Evolutionary conservation across 2,797 vertebrate species (phyloP).

Genomic region (Chelon auratus): DNA sequence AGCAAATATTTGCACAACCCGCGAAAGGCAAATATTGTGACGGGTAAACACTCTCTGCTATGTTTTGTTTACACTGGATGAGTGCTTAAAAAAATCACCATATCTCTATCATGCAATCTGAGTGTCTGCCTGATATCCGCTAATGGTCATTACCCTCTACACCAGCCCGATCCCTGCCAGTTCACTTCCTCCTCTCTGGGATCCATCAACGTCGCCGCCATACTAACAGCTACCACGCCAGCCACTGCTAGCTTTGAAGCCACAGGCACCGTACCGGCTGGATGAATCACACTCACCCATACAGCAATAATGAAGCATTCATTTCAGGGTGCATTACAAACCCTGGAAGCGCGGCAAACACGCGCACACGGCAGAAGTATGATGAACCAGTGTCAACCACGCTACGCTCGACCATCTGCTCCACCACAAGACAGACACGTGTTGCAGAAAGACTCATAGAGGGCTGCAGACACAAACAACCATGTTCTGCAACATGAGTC

Average conservation of each 20-base stretch:
- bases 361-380: conserved; percentile 55
- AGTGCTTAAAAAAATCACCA: conserved; percentile 36
- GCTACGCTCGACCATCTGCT: conserved; percentile 73
- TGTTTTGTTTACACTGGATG: conserved; percentile 31
- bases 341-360: conserved; percentile 63
- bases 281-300: conserved; percentile 71
- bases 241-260: conserved; percentile 58
- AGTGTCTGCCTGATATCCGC: conserved; percentile 43
- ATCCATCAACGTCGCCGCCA: conserved; percentile 64
- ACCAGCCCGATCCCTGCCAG: conserved; percentile 43
- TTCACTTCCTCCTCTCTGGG: conserved; percentile 57
- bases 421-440: conserved; percentile 48
- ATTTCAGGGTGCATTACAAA: conserved; percentile 72
- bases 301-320: conserved; percentile 74
- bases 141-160: conserved; percentile 65
- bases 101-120: conserved; percentile 27
- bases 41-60: conserved; percentile 21
- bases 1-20: conserved; percentile 6
- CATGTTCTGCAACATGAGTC: conserved; percentile 11
- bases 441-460: conserved; percentile 29
- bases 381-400: conserved; percentile 71
- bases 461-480: conserved; percentile 27
- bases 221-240: conserved; percentile 49
- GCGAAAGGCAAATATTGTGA: conserved; percentile 45
- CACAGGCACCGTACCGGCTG: conserved; percentile 53